Conservation (phyloP, 2,113 vertebrate species). For the Nothoprocta perdicaria region DNA sequence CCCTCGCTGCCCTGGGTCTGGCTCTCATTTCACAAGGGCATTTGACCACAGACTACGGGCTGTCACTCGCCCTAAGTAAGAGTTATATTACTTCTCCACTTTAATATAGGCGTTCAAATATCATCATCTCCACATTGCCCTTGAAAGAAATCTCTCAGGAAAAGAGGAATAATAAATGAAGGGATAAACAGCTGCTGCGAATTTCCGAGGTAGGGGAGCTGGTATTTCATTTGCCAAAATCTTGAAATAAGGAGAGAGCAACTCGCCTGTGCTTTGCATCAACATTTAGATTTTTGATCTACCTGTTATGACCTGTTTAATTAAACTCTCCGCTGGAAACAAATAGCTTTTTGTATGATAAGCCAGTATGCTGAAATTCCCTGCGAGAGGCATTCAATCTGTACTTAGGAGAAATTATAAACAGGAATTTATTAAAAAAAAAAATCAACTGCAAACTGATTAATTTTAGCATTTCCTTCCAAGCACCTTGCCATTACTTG, state of each 20-base stretch:
- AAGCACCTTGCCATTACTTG: constrained; percentile 9
- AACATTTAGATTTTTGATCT: constrained; percentile 60
- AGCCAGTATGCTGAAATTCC: constrained; percentile 22
- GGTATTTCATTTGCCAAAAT: neutral
- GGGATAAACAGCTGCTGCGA: neutral
- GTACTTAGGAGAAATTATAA: neutral
- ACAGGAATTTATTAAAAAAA: neutral
- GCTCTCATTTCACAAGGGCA: neutral
- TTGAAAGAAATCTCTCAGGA: neutral
- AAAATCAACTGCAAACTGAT: neutral
- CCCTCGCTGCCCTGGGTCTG: neutral
- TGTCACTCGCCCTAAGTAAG: neutral
- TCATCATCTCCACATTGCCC: neutral
- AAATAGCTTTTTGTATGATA: constrained; percentile 71
- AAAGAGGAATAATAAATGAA: neutral
- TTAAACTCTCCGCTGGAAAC: constrained; percentile 83
- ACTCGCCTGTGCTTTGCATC: neutral
- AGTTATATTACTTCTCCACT: neutral
- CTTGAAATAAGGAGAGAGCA: neutral
- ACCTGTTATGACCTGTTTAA: constrained; percentile 78
- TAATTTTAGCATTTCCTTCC: neutral
- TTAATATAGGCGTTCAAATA: neutral
- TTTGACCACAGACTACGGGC: neutral
- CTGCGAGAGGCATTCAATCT: neutral
- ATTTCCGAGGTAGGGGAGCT: neutral